Conservation (phyloP, 2,113 vertebrate genomes). For the Tinamus guttatus region DNA sequence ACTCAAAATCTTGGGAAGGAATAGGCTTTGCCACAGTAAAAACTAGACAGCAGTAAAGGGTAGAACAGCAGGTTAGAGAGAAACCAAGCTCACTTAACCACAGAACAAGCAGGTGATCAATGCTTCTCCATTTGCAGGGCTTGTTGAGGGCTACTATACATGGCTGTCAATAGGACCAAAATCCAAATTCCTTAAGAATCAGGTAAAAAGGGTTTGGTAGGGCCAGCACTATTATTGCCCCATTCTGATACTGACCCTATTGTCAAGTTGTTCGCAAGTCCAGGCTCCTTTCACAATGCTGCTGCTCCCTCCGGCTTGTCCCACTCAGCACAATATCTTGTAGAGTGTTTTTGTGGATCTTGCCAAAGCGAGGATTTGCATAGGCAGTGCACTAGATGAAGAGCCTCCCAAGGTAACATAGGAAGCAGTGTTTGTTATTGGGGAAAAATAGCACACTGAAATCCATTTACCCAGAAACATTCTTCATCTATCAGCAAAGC, state of each 20-base stretch:
- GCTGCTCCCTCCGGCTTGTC: neutral
- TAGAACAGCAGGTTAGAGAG: neutral
- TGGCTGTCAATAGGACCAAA: neutral
- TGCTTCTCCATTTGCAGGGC: neutral
- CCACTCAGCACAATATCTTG: neutral
- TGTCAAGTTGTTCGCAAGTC: neutral
- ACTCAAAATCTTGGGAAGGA: neutral
- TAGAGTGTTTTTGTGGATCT: neutral
- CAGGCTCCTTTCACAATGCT: rapidly evolving
- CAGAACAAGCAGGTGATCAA: neutral
- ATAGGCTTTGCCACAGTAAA: neutral
- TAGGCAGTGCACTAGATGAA: neutral
- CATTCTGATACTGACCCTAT: neutral
- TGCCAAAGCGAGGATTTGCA: neutral
- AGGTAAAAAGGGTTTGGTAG: neutral
- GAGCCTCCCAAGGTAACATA: rapidly evolving
- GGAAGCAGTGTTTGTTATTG: rapidly evolving
- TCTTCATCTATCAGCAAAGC: neutral
- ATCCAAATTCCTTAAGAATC: neutral
- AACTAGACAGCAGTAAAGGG: too few species aligned
- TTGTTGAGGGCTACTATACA: neutral
- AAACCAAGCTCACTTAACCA: neutral
- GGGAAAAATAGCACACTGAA: neutral
- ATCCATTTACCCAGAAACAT: neutral
- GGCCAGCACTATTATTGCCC: neutral